phyloP scores from a whole-genome alignment of 2,797 vertebrate species.

The Acrossocheilus wenchowensis region DNA sequence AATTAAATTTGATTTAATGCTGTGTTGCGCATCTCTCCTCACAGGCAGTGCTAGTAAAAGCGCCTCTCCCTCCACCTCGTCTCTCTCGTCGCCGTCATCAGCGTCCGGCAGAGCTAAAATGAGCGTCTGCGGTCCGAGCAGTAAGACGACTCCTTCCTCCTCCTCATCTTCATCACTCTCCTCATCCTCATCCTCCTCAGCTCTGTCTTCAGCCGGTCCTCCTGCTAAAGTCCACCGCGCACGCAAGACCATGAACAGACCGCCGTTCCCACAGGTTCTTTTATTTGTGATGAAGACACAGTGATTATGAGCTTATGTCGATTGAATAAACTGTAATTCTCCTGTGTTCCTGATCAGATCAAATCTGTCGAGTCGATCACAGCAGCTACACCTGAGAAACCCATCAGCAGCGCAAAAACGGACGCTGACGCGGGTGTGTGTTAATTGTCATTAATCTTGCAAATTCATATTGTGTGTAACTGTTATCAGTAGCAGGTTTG shows the following conservation, averaged over 20 bases:
- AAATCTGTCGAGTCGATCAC: constrained; percentile 26
- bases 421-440: constrained; percentile 41
- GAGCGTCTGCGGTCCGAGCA: constrained; percentile 85
- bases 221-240: constrained; percentile 87
- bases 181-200: constrained; percentile 59
- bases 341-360: constrained; percentile 36
- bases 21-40: not conserved
- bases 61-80: not conserved
- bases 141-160: constrained; percentile 71
- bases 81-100: constrained; percentile 61
- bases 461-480: rapidly evolving
- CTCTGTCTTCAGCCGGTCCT: constrained; percentile 64
- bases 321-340: not conserved
- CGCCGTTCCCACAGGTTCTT: constrained; percentile 80
- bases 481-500: not conserved
- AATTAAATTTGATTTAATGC: not conserved
- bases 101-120: constrained; percentile 87
- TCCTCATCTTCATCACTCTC: constrained; percentile 55
- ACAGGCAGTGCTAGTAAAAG: not conserved
- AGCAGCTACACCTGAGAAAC: constrained; percentile 23
- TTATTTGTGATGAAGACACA: too few species aligned
- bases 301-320: not conserved
- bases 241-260: constrained; percentile 91
- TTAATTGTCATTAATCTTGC: too few species aligned
- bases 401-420: not conserved